A percentile compares a stretch with the other conserved stretches of the same genome.
Conservation (phyloP, 2,888 invertebrate species). For the Sclerodermus sp. region DNA sequence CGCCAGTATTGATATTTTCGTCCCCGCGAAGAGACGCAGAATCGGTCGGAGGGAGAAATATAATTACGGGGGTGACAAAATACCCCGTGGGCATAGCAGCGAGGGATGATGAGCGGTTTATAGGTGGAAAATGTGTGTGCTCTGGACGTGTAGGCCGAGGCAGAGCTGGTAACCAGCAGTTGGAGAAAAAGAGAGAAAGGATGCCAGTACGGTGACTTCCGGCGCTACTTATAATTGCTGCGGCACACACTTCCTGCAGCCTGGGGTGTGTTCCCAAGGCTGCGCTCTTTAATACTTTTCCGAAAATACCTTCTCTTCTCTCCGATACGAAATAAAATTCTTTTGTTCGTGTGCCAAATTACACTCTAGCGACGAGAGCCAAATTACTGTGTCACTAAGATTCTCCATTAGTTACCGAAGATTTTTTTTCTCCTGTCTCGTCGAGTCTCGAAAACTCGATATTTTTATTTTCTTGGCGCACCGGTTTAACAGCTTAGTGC, state of each 20-base stretch:
- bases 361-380: too few species aligned
- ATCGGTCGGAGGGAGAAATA: slow-evolving; percentile 43
- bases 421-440: too few species aligned
- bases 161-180: neutral
- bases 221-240: slow-evolving; percentile 48
- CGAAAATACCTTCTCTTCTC: too few species aligned
- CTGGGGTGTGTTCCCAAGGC: slow-evolving; percentile 35
- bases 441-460: too few species aligned
- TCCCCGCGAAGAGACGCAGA: slow-evolving; percentile 17
- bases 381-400: too few species aligned
- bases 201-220: slow-evolving; percentile 41
- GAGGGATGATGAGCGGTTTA: slow-evolving; percentile 9
- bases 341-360: neutral
- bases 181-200: slow-evolving; percentile 20
- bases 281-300: slow-evolving; percentile 38
- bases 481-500: too few species aligned
- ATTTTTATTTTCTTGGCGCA: too few species aligned
- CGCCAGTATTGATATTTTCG: slow-evolving; percentile 37
- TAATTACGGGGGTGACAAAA: slow-evolving; percentile 52
- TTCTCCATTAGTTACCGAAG: too few species aligned
- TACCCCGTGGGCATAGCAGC: slow-evolving; percentile 35
- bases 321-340: slow-evolving; percentile 25
- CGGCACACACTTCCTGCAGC: slow-evolving; percentile 37
- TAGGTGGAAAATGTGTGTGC: slow-evolving; percentile 7
- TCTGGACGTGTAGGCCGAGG: neutral